Base-by-base conservation (phyloP, 2,113 vertebrate genomes). In the Verasper variegatus region DNA sequence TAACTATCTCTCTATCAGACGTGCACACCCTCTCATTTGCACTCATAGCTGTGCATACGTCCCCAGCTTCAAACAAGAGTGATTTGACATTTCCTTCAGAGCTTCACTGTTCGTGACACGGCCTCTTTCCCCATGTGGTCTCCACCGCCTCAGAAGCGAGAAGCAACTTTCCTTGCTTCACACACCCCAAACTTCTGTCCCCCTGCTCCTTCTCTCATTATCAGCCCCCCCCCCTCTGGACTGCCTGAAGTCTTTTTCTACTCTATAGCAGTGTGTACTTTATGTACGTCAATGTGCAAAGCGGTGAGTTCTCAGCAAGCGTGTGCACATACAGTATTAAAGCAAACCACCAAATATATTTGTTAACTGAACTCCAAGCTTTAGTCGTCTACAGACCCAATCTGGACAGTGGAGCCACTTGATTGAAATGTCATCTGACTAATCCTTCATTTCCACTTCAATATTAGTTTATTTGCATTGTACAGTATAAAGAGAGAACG, bases 71-170 rank as follows among this genome's bases (percentile, higher is more conserved):
- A 90, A 88, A 89, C 87, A 83, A 37, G 64, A 82, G 56, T 63
- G 64, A 85, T 77, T 83, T 89, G 80, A 84, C 81, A 82, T 88
- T 87, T 91, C 81, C 77, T 78, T 82, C 73, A 82, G 80, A 87
- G 81, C 75, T 65, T 81, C 72, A 80, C 79, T 81, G 83, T 78
- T 82, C 62, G 24, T 89, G 87, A 86, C 88, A 82, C 13, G 17
- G 51, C 54, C 70, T 76, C 72, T 72, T 87, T 78, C 57, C 86
- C 80, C 78, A 80, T 88, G 89, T 86, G 87, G 71, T 76, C 57
- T 80, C 31, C 66, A 27, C 73, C 71, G 71, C 82, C 70, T 88
- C 86, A 89, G 85, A 86, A 91, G 85, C 75, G 52, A 68, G 68
- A 86, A 76, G 60, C 78, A 88, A 84, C 85, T 87, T 89, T 87